These are phyloP conservation scores for Zaprionus taronus DNA, from an alignment of 1,140 invertebrate species.

Conservation along the genomic window DNA sequence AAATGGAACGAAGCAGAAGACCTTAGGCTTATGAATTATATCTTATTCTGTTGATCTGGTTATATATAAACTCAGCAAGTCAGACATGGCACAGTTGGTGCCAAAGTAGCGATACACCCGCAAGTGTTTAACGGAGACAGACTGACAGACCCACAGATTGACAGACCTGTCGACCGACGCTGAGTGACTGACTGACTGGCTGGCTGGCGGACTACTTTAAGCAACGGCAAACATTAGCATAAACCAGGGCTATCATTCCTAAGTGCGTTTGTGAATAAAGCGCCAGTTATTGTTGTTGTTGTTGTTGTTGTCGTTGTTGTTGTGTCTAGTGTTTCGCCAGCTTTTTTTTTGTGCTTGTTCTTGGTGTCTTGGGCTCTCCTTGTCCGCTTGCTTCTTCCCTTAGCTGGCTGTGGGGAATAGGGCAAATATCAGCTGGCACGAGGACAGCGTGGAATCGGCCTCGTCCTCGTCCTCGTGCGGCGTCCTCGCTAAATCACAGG, in stretches of 20 bases:
- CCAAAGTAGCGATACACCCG: not conserved
- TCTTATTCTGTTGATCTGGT: not conserved
- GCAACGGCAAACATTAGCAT: constrained; percentile 75
- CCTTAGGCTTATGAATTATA: too few relatives aligned
- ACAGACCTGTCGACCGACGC: not conserved
- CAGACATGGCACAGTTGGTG: not conserved
- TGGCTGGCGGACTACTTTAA: constrained; percentile 60
- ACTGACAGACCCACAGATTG: not conserved
- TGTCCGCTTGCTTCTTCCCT: constrained; percentile 13
- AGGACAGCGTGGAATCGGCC: constrained; percentile 44
- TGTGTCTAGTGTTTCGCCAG: constrained; percentile 65
- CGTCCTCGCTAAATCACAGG: constrained; percentile 77
- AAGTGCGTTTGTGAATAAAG: constrained; percentile 68
- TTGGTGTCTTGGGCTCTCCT: constrained; percentile 2
- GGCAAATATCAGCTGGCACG: constrained; percentile 74
- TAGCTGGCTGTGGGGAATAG: constrained; percentile 58
- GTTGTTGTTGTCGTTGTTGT: constrained; percentile 39
- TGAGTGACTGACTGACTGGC: not conserved
- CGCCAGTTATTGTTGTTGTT: constrained; percentile 32
- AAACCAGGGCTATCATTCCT: constrained; percentile 79
- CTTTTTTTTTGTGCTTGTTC: constrained; percentile 33
- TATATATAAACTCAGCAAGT: not conserved
- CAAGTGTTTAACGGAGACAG: not conserved
- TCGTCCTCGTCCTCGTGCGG: constrained; percentile 24
- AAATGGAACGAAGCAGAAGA: too few relatives aligned